A percentile compares a stretch with the other conserved stretches of the same genome.
Conservation (phyloP, 2,797 vertebrate species). For the Notolepis coatsorum region DNA sequence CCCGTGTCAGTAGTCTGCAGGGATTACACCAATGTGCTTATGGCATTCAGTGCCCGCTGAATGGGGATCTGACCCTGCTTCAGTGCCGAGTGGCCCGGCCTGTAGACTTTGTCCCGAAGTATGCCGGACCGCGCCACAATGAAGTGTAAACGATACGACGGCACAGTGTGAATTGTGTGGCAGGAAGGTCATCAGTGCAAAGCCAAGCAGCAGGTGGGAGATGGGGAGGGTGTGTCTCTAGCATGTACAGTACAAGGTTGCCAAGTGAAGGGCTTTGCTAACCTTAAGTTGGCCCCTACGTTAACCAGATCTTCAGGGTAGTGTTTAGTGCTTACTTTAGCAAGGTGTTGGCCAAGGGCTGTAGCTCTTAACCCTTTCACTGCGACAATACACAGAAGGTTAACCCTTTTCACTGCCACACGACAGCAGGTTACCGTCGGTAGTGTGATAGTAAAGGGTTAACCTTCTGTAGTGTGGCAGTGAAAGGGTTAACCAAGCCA, state of each 20-base stretch:
- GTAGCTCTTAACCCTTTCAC: too few relatives aligned
- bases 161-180: conserved; percentile 16
- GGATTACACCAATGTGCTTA: conserved; percentile 90
- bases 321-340: not conserved
- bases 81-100: conserved; percentile 67
- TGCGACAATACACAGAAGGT: too few relatives aligned
- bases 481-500: conserved; percentile 7
- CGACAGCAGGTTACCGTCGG: too few relatives aligned
- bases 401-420: too few relatives aligned
- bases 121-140: conserved; percentile 48
- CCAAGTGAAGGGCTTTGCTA: too few relatives aligned
- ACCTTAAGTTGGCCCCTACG: too few relatives aligned
- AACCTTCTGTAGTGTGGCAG: too few relatives aligned
- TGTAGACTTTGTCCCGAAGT: conserved; percentile 65
- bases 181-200: too few relatives aligned
- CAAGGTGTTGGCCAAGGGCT: conserved; percentile 6
- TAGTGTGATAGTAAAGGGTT: too few relatives aligned
- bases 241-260: too few relatives aligned
- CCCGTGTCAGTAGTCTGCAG: conserved; percentile 83
- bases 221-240: too few relatives aligned
- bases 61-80: conserved; percentile 75
- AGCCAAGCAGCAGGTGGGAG: too few relatives aligned
- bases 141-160: conserved; percentile 28
- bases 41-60: conserved; percentile 77
- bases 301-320: not conserved